Conservation (phyloP, 2,113 vertebrate species). For the Sapayoa aenigma region DNA sequence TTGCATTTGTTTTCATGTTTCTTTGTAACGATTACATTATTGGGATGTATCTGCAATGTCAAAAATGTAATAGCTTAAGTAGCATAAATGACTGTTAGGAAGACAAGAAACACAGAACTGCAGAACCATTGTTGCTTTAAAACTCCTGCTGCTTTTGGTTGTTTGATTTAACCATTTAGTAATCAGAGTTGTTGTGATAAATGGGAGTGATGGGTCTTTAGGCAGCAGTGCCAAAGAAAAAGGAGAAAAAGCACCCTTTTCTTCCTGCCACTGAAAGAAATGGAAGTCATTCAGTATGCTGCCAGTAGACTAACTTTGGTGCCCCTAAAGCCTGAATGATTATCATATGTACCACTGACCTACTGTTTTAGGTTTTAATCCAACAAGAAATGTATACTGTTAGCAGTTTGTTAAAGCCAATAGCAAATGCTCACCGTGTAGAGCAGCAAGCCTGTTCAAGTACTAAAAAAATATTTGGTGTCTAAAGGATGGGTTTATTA, state of each 20-base stretch:
- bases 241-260: neutral
- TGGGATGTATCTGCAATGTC: constrained; percentile 20
- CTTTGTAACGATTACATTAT: neutral
- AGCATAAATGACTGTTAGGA: neutral
- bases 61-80: constrained; percentile 4
- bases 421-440: neutral
- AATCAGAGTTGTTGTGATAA: neutral
- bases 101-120: neutral
- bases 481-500: neutral
- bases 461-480: neutral
- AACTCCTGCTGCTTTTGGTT: neutral
- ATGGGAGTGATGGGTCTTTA: neutral
- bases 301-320: neutral
- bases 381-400: neutral
- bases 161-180: constrained; percentile 15
- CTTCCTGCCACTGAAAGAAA: neutral
- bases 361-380: neutral
- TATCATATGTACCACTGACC: neutral
- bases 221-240: neutral
- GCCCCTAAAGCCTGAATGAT: neutral
- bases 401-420: neutral
- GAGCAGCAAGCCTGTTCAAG: neutral
- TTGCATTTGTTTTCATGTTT: constrained; percentile 16
- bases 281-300: neutral
- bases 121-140: neutral